Percentiles rank a stretch among this genome's conserved stretches.
Conservation (phyloP, 2,797 vertebrate genomes). For the Hippopotamyrus pictus region DNA sequence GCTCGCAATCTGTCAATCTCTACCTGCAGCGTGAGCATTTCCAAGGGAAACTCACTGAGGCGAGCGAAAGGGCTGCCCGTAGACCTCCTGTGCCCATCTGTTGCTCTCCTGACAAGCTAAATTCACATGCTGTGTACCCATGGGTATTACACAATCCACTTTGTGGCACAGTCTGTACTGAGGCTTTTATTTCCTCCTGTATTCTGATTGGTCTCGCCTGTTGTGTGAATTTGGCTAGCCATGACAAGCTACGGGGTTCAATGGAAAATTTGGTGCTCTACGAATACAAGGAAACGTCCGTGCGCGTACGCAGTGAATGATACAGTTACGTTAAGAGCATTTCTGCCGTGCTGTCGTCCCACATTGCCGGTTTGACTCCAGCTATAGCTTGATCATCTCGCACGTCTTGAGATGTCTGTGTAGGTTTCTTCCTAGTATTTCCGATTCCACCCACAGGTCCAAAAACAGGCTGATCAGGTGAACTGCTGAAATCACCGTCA, state of each 20-base stretch:
- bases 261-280: neutral
- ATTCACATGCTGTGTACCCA: constrained; percentile 16
- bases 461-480: neutral
- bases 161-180: neutral
- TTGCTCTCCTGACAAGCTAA: constrained; percentile 15
- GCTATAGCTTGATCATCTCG: neutral
- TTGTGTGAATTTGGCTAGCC: neutral
- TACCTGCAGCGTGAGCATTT: constrained; percentile 9
- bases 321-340: neutral
- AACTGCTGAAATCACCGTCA: neutral
- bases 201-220: neutral
- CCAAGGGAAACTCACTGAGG: neutral
- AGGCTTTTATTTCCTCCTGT: constrained; percentile 2
- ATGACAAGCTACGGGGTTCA: neutral
- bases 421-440: neutral
- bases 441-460: neutral
- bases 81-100: constrained; percentile 29
- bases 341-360: neutral
- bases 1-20: constrained; percentile 20
- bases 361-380: neutral
- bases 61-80: neutral
- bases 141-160: constrained; percentile 13
- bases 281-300: neutral
- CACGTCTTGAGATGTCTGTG: neutral
- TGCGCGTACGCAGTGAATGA: neutral